These are phyloP conservation scores for Himalopsyche phryganea DNA, from an alignment of 1,140 invertebrate species.

Conservation along the genomic window DNA sequence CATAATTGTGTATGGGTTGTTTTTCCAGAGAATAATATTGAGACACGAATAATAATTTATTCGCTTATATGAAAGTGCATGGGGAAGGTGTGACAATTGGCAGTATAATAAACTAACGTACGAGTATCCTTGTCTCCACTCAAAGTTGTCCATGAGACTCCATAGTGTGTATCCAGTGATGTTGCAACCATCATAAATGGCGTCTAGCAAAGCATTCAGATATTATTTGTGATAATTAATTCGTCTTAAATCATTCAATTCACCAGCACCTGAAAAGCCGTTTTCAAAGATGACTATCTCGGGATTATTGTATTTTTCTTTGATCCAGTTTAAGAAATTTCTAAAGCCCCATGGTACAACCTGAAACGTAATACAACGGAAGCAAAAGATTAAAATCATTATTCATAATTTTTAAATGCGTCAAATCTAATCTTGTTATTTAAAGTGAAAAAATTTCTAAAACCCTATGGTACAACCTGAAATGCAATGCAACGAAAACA, in stretches of 20 bases:
- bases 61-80: too few relatives aligned
- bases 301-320: slow-evolving; percentile 58
- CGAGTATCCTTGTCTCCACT: slow-evolving; percentile 61
- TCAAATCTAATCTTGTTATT: too few relatives aligned
- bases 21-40: too few relatives aligned
- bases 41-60: too few relatives aligned
- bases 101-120: slow-evolving; percentile 36
- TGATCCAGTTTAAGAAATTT: slow-evolving; percentile 61
- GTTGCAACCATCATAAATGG: slow-evolving; percentile 63
- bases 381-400: too few relatives aligned
- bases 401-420: too few relatives aligned
- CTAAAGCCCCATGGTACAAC: slow-evolving; percentile 60
- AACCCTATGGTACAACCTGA: slow-evolving; percentile 57
- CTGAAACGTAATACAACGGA: slow-evolving; percentile 33
- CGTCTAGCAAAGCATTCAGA: slow-evolving; percentile 62
- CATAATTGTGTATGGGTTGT: too few relatives aligned
- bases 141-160: slow-evolving; percentile 72
- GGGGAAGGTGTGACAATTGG: too few relatives aligned
- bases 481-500: too few relatives aligned
- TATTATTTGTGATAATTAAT: slow-evolving; percentile 51
- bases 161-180: slow-evolving; percentile 65
- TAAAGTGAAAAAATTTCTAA: too few relatives aligned
- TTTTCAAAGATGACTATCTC: slow-evolving; percentile 66
- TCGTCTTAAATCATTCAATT: slow-evolving; percentile 40
- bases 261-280: slow-evolving; percentile 55